Evolutionary conservation across 2,113 vertebrate species (phyloP).

Genomic region (Petaurus breviceps): DNA sequence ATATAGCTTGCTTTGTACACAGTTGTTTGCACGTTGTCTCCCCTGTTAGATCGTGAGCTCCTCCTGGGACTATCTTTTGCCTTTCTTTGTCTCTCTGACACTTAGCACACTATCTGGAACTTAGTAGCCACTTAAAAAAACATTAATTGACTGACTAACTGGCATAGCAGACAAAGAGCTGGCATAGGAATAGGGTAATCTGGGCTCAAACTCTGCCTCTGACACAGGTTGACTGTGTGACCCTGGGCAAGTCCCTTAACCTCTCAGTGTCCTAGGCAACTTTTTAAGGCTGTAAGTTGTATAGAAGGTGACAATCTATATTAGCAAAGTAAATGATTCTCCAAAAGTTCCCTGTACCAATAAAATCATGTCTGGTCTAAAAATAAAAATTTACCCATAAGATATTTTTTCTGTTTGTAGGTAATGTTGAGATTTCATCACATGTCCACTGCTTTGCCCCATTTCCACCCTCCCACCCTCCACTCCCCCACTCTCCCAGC

Average conservation of each 20-base stretch:
- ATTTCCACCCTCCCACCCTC: too few relatives aligned
- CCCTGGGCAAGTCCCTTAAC: too few relatives aligned
- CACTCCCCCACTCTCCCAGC: too few relatives aligned
- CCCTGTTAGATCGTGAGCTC: neutral
- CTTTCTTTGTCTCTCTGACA: conserved; percentile 34
- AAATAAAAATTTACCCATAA: neutral
- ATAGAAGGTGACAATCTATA: neutral
- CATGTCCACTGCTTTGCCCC: neutral
- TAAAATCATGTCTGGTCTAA: neutral
- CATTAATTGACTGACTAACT: conserved; percentile 16
- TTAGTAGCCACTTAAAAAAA: conserved; percentile 19
- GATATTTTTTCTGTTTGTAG: neutral
- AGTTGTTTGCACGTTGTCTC: too few relatives aligned
- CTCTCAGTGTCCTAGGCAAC: too few relatives aligned
- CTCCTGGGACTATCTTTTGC: conserved; percentile 31
- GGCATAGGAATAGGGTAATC: too few relatives aligned
- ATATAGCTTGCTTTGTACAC: neutral
- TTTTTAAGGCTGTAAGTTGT: neutral
- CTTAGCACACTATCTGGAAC: conserved; percentile 32
- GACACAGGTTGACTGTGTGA: too few relatives aligned
- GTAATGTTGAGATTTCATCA: neutral
- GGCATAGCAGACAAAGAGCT: too few relatives aligned
- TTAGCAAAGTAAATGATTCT: neutral
- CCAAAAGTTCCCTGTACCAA: neutral
- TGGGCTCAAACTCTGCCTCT: too few relatives aligned